A percentile compares a stretch with the other conserved stretches of the same genome.
Conservation (phyloP, 2,797 vertebrate genomes). For the Choloepus didactylus region DNA sequence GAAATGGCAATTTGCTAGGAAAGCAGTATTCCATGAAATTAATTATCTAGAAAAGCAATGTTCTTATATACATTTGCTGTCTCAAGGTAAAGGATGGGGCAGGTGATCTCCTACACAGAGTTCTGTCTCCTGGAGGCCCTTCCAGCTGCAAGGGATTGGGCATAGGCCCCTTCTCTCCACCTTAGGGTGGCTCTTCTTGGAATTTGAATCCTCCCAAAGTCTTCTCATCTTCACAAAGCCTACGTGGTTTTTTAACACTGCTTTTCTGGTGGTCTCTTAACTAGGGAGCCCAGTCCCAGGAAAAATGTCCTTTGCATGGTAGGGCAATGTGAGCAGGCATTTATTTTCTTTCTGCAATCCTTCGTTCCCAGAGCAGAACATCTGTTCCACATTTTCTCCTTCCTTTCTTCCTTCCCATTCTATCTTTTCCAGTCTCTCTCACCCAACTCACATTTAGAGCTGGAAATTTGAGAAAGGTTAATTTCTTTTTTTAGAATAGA, state of each 20-base stretch:
- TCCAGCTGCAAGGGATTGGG: neutral
- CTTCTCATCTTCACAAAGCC: neutral
- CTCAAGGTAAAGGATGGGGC: neutral
- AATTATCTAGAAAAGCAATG: neutral
- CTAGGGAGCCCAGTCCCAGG: neutral
- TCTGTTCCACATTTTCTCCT: neutral
- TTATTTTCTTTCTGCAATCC: neutral
- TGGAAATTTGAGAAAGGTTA: neutral
- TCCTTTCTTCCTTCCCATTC: neutral
- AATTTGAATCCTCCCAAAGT: neutral
- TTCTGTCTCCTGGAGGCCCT: neutral
- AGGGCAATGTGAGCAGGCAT: neutral
- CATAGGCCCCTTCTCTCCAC: neutral
- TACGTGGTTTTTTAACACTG: neutral
- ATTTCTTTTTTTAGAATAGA: neutral
- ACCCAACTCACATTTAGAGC: neutral
- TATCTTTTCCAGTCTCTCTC: neutral
- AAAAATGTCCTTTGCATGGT: neutral
- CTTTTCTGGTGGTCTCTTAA: neutral
- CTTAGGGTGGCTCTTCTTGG: neutral
- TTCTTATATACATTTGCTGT: neutral
- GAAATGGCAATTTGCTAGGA: neutral
- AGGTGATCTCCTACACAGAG: neutral
- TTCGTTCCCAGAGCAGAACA: neutral
- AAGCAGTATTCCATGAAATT: neutral